Percentiles rank a stretch among this genome's conserved stretches.
Evolutionary conservation across 2,888 invertebrate genomes (phyloP).

Genomic region (Epistrophella euchroma): DNA sequence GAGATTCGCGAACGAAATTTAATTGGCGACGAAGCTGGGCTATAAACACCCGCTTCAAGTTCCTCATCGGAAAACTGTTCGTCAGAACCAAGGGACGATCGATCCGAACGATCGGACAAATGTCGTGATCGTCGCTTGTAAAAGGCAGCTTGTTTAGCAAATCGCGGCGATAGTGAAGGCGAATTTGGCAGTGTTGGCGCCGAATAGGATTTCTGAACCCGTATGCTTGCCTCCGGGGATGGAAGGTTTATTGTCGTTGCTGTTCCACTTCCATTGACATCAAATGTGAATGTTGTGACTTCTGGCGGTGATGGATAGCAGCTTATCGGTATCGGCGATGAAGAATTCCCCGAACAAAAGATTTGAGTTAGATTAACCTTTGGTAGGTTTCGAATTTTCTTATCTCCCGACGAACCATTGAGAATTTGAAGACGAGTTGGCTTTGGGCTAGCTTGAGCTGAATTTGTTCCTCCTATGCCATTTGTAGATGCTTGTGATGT

Average conservation of each 20-base stretch:
- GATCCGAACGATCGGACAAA: slow-evolving; percentile 83
- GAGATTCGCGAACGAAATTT: slow-evolving; percentile 79
- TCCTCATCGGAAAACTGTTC: slow-evolving; percentile 84
- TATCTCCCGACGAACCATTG: slow-evolving; percentile 31
- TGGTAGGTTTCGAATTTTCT: slow-evolving; percentile 78
- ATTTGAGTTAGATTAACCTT: slow-evolving; percentile 83
- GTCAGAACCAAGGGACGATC: slow-evolving; percentile 83
- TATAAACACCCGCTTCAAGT: slow-evolving; percentile 81
- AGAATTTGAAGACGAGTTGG: slow-evolving; percentile 51
- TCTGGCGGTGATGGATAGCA: slow-evolving; percentile 54
- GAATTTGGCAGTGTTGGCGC: slow-evolving; percentile 83
- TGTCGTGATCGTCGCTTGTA: slow-evolving; percentile 83
- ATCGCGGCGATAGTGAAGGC: slow-evolving; percentile 82
- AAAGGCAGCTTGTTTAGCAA: slow-evolving; percentile 82
- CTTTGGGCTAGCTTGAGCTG: slow-evolving; percentile 41
- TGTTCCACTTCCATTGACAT: slow-evolving; percentile 47
- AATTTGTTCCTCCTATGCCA: slow-evolving; percentile 4
- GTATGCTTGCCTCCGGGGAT: slow-evolving; percentile 77
- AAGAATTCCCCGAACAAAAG: slow-evolving; percentile 79
- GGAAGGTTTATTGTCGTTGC: slow-evolving; percentile 67
- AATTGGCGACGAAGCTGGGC: slow-evolving; percentile 82
- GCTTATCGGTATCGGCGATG: slow-evolving; percentile 76
- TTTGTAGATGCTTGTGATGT: slow-evolving; percentile 64
- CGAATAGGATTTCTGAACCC: slow-evolving; percentile 83
- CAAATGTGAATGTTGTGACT: slow-evolving; percentile 61